Conservation (phyloP, 2,113 vertebrate genomes). For the Ellobius talpinus region DNA sequence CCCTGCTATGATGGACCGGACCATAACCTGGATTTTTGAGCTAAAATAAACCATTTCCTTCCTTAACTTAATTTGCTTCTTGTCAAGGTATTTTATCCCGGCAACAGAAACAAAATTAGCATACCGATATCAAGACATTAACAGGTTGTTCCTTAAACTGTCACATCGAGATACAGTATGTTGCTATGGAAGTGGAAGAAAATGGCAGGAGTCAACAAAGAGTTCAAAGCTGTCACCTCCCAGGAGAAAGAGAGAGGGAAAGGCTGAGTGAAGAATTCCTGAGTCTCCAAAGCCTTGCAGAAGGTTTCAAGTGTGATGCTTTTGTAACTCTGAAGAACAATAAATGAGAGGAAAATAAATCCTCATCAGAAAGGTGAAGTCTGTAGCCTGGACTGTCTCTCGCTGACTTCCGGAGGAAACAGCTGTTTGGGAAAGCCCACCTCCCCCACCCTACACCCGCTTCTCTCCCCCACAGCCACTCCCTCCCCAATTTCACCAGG, state of each 20-base stretch:
- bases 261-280: too few relatives aligned
- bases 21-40: neutral
- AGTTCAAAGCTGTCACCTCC: neutral
- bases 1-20: neutral
- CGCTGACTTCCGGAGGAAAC: neutral
- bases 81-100: neutral
- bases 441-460: neutral
- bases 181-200: neutral
- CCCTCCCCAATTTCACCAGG: neutral
- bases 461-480: neutral
- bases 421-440: neutral
- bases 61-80: neutral
- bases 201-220: neutral
- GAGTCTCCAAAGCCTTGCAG: neutral
- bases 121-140: neutral
- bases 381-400: neutral
- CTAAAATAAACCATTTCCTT: neutral
- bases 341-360: neutral
- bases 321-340: neutral
- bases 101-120: neutral
- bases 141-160: neutral
- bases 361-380: accelerated
- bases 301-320: neutral
- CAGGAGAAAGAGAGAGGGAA: neutral
- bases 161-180: neutral